These are phyloP conservation scores for Glaucomys volans DNA, from an alignment of 2,113 vertebrate species.

Conservation along the genomic window DNA sequence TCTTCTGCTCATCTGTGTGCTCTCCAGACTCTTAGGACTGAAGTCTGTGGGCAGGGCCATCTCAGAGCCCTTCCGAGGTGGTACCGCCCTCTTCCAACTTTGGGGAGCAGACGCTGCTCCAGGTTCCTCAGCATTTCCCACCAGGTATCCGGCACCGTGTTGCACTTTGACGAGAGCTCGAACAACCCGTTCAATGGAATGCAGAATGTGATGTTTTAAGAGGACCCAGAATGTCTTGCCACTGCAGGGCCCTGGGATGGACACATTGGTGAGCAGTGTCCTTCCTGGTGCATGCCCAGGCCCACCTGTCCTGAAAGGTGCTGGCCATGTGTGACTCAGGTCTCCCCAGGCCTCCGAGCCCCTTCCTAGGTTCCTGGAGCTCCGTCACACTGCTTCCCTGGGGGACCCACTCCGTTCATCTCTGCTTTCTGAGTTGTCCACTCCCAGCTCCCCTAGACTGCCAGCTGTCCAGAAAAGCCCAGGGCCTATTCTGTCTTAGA, in stretches of 20 bases:
- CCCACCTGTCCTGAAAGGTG: fast-evolving
- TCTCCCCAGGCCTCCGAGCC: background rate
- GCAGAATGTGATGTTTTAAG: background rate
- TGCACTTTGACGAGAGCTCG: background rate
- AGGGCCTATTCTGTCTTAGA: background rate
- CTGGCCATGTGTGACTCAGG: too few relatives aligned
- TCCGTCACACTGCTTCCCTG: background rate
- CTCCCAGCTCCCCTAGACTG: background rate
- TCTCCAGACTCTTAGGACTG: background rate
- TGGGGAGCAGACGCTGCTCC: background rate
- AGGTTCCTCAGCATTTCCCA: background rate
- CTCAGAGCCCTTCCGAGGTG: too few relatives aligned
- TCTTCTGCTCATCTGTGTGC: background rate
- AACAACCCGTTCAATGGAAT: background rate
- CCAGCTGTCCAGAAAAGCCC: background rate
- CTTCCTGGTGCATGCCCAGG: background rate
- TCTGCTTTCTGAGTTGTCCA: background rate
- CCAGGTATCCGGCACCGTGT: background rate
- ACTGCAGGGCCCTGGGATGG: too few relatives aligned
- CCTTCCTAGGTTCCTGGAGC: background rate
- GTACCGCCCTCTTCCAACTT: background rate
- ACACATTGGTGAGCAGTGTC: too few relatives aligned
- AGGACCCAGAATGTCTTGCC: background rate
- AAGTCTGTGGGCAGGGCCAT: too few relatives aligned
- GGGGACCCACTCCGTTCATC: background rate